These are phyloP conservation scores for Microctenopoma stevenorrisi DNA, from an alignment of 2,797 vertebrate species.

Conservation along the genomic window DNA sequence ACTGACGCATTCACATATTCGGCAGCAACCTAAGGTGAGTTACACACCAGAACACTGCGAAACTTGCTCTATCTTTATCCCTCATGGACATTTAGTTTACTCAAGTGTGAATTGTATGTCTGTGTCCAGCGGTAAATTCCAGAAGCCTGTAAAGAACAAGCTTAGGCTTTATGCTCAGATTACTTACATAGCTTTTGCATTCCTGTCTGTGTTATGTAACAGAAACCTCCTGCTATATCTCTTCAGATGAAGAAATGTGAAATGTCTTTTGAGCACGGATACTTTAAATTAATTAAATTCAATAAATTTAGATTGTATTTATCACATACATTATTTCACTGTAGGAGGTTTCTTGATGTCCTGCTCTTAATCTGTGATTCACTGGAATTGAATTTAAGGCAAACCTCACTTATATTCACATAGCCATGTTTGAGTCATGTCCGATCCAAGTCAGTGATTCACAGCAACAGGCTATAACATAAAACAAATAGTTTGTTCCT, in stretches of 20 bases:
- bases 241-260: conserved; percentile 7
- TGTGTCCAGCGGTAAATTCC: not conserved
- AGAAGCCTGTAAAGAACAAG: not conserved
- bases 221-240: conserved; percentile 29
- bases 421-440: conserved; percentile 23
- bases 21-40: conserved; percentile 61
- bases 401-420: not conserved
- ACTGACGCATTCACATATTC: conserved; percentile 61
- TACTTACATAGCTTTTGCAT: conserved; percentile 57
- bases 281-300: too few species aligned
- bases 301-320: too few species aligned
- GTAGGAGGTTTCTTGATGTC: not conserved
- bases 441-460: not conserved
- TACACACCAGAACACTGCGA: conserved; percentile 9
- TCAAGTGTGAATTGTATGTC: not conserved
- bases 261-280: not conserved
- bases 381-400: not conserved
- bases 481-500: not conserved
- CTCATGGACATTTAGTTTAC: not conserved
- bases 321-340: not conserved
- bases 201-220: conserved; percentile 70
- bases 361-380: not conserved
- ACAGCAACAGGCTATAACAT: not conserved
- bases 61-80: not conserved
- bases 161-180: conserved; percentile 41